Conservation (phyloP, 2,797 vertebrate species). For the Cheirogaleus major region DNA sequence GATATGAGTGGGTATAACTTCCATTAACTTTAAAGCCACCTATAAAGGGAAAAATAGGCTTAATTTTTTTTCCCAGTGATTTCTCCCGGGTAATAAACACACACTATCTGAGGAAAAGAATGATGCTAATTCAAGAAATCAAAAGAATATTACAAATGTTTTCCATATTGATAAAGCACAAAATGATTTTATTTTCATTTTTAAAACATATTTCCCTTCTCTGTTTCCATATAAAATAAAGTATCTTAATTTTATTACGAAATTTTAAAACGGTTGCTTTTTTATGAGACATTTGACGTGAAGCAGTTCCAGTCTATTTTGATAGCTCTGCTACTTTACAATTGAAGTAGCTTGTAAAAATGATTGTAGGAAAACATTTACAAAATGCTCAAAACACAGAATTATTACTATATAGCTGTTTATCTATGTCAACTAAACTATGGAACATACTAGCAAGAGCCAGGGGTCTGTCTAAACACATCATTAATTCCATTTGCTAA, state of each 20-base stretch:
- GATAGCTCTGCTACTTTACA: conserved; percentile 69
- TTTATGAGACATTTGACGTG: conserved; percentile 68
- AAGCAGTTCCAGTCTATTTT: conserved; percentile 72
- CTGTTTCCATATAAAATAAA: conserved; percentile 2
- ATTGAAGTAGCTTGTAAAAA: conserved; percentile 77
- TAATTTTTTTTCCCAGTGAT: conserved; percentile 63
- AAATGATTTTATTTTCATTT: conserved; percentile 67
- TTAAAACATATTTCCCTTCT: conserved; percentile 59
- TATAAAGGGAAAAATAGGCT: conserved; percentile 68
- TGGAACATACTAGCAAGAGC: conserved; percentile 64
- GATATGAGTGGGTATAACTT: conserved; percentile 55
- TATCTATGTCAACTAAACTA: conserved; percentile 57
- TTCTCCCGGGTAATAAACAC: conserved; percentile 70
- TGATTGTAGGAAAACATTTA: conserved; percentile 72
- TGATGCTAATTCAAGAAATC: conserved; percentile 67
- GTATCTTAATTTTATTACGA: conserved; percentile 75
- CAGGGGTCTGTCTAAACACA: conserved; percentile 45
- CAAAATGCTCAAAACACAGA: conserved; percentile 68
- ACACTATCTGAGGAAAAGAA: conserved; percentile 55
- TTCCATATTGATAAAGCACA: conserved; percentile 68
- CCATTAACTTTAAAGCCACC: conserved; percentile 70
- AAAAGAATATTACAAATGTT: conserved; percentile 70
- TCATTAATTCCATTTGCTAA: conserved; percentile 57
- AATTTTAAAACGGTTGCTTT: conserved; percentile 77
- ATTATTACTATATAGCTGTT: conserved; percentile 59